Conservation (phyloP, 2,113 vertebrate genomes). For the Diadophis punctatus region DNA sequence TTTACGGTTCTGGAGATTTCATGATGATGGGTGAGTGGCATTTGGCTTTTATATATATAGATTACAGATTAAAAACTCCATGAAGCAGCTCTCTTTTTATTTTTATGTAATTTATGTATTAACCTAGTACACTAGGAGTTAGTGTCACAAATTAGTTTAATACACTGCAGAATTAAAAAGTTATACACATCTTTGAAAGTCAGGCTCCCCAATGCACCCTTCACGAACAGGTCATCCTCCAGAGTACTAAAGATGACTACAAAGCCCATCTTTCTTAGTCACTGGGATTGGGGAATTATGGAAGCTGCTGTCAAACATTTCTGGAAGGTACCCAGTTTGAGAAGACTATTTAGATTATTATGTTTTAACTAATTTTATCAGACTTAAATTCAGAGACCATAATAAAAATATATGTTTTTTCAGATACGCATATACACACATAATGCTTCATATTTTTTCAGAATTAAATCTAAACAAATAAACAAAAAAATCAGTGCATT, state of each 20-base stretch:
- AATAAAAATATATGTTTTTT: not conserved
- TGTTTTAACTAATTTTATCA: not conserved
- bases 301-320: not conserved
- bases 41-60: too few species aligned
- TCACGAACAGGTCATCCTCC: not conserved
- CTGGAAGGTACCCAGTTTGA: not conserved
- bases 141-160: not conserved
- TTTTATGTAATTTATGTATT: not conserved
- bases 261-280: not conserved
- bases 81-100: not conserved
- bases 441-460: not conserved
- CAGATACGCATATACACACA: not conserved
- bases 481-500: not conserved
- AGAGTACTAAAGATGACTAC: not conserved
- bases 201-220: not conserved
- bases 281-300: not conserved
- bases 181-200: not conserved
- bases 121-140: not conserved
- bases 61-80: not conserved
- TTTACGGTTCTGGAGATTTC: too few species aligned
- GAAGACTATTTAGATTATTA: not conserved
- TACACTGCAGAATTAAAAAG: not conserved
- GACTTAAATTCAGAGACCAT: not conserved
- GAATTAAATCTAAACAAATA: not conserved
- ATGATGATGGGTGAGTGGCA: too few species aligned